Conservation (phyloP, 2,113 vertebrate genomes). For the Takifugu bimaculatus region DNA sequence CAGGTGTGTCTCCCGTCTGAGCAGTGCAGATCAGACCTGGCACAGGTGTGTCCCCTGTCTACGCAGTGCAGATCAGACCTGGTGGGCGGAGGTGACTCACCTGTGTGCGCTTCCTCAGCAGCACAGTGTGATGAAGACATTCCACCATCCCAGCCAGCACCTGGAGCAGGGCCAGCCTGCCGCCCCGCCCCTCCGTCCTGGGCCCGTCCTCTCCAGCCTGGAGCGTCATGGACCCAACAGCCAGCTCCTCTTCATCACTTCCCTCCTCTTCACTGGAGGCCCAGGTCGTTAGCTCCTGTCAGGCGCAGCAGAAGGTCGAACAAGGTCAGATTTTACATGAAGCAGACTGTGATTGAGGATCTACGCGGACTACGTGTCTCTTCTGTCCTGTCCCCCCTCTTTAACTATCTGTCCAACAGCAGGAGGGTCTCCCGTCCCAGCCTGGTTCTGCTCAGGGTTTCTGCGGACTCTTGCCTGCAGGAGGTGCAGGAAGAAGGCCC, state of each 20-base stretch:
- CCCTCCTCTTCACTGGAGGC: constrained; percentile 54
- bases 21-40: too few species aligned
- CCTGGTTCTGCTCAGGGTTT: too few species aligned
- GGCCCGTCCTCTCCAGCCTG: constrained; percentile 73
- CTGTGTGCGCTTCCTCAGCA: constrained; percentile 84
- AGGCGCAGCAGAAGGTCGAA: not conserved
- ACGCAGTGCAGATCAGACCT: too few species aligned
- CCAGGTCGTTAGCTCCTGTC: constrained; percentile 82
- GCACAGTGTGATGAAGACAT: constrained; percentile 77
- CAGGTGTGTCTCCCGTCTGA: too few species aligned
- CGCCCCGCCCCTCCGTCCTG: constrained; percentile 32
- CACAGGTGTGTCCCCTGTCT: too few species aligned
- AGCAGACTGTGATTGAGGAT: not conserved
- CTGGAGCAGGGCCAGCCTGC: constrained; percentile 81
- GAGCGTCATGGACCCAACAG: constrained; percentile 62
- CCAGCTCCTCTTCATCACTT: constrained; percentile 28
- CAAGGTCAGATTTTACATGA: not conserved
- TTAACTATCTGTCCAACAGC: too few species aligned
- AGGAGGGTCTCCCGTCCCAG: too few species aligned
- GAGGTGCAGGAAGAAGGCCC: constrained; percentile 89
- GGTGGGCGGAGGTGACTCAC: constrained; percentile 53
- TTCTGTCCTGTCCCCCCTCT: too few species aligned
- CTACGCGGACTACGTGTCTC: too few species aligned
- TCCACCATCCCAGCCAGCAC: constrained; percentile 83
- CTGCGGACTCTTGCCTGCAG: constrained; percentile 76